Evolutionary conservation across 2,113 vertebrate genomes (phyloP).

Genomic region (Poeciliopsis prolifica): DNA sequence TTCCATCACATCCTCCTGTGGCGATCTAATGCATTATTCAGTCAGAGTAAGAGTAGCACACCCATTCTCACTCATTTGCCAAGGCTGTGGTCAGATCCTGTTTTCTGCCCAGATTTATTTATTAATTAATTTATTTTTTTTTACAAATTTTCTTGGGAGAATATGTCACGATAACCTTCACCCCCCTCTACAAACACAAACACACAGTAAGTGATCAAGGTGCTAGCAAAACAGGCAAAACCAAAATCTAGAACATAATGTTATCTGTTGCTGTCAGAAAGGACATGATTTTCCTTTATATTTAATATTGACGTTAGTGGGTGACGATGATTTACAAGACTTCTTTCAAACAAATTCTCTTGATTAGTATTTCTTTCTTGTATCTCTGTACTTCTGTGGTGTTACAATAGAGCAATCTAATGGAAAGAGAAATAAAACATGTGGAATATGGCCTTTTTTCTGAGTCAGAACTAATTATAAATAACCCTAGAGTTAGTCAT

Average conservation of each 20-base stretch:
- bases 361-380: constrained; percentile 41
- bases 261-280: not conserved
- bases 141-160: constrained; percentile 35
- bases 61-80: constrained; percentile 39
- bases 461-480: constrained; percentile 37
- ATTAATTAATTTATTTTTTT: constrained; percentile 6
- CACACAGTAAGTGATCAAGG: not conserved
- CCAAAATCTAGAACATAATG: not conserved
- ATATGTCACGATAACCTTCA: constrained; percentile 33
- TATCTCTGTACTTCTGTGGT: not conserved
- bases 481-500: not conserved
- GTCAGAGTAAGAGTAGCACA: constrained; percentile 37
- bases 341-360: constrained; percentile 37
- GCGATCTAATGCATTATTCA: constrained; percentile 65
- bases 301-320: not conserved
- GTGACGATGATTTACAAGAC: not conserved
- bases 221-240: not conserved
- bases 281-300: not conserved
- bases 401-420: not conserved
- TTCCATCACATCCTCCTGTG: constrained; percentile 51
- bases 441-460: not conserved
- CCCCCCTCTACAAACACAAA: constrained; percentile 1
- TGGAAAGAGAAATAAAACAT: constrained; percentile 20
- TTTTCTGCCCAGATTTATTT: constrained; percentile 18
- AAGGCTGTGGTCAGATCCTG: constrained; percentile 48